Evolutionary conservation across 2,888 invertebrate species (phyloP).

Genomic region (Pycnomerus fuliginosus): DNA sequence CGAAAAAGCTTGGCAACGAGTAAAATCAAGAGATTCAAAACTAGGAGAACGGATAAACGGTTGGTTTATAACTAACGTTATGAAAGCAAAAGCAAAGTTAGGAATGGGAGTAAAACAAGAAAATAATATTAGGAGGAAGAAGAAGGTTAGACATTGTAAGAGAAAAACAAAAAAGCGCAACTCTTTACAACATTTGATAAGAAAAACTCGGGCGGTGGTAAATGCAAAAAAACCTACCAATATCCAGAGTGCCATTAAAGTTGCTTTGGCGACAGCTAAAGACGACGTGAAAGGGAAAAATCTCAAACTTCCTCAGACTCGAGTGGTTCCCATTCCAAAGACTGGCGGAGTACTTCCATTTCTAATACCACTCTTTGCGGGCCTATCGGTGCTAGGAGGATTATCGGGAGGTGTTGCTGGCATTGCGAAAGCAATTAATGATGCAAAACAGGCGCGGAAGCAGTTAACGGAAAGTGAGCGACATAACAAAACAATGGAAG

Average conservation of each 20-base stretch:
- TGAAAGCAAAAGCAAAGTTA: slow-evolving; percentile 39
- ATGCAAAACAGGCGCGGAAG: slow-evolving; percentile 40
- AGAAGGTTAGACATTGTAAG: too few species aligned
- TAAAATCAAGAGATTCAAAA: slow-evolving; percentile 33
- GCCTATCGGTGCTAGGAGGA: slow-evolving; percentile 41
- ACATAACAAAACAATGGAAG: slow-evolving; percentile 47
- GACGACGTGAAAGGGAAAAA: slow-evolving; percentile 8
- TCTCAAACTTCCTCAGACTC: slow-evolving; percentile 23
- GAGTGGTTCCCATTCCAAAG: slow-evolving; percentile 43
- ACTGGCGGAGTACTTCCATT: slow-evolving; percentile 38
- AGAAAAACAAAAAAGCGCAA: slow-evolving; percentile 19
- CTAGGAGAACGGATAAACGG: slow-evolving; percentile 40
- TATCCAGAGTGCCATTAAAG: slow-evolving; percentile 24
- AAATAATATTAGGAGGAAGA: slow-evolving; percentile 8
- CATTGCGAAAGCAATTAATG: slow-evolving; percentile 43
- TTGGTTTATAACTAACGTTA: slow-evolving; percentile 34
- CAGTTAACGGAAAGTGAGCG: slow-evolving; percentile 39
- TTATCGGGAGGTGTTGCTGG: slow-evolving; percentile 45
- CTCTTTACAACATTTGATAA: slow-evolving; percentile 2
- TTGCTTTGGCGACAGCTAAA: slow-evolving; percentile 21
- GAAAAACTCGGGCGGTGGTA: slow-evolving; percentile 2
- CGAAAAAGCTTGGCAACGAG: slow-evolving; percentile 39
- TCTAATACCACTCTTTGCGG: slow-evolving; percentile 44
- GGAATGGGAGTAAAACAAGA: slow-evolving; percentile 31
- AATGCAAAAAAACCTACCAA: slow-evolving; percentile 13